Percentiles rank a stretch among this genome's conserved stretches.
Conservation (phyloP, 2,113 vertebrate species). For the Gnathonemus longibarbis region DNA sequence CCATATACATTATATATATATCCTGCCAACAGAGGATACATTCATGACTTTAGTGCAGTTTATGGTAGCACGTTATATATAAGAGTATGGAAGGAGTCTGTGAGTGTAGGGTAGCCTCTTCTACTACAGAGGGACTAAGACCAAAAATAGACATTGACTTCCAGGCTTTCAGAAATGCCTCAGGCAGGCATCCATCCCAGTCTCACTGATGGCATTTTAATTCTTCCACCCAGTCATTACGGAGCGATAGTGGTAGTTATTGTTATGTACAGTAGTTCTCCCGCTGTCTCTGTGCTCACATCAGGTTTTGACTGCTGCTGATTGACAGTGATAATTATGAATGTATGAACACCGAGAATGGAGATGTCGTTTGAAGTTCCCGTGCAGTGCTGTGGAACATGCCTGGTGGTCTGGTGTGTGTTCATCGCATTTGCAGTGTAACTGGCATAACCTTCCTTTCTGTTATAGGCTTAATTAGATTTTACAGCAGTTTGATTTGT, state of each 20-base stretch:
- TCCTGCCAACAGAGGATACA: background rate
- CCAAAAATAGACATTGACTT: background rate
- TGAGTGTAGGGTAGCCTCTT: background rate
- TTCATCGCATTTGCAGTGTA: background rate
- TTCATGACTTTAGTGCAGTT: background rate
- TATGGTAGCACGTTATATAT: background rate
- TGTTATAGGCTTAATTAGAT: background rate
- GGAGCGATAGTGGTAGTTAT: conserved; percentile 33
- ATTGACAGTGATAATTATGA: background rate
- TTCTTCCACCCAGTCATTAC: background rate
- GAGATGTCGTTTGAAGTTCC: background rate
- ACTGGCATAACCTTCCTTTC: background rate
- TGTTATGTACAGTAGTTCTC: background rate
- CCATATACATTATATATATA: background rate
- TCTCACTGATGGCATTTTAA: background rate
- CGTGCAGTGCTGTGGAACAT: background rate
- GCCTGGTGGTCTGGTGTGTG: background rate
- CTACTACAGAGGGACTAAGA: background rate
- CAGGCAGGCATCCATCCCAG: background rate
- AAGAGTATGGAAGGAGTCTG: background rate
- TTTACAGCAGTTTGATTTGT: background rate
- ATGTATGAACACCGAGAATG: background rate
- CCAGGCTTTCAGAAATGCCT: background rate
- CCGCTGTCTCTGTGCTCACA: background rate
- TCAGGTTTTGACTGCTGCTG: background rate